phyloP scores from a whole-genome alignment of 1,140 invertebrate species.

The Ephestia elutella region DNA sequence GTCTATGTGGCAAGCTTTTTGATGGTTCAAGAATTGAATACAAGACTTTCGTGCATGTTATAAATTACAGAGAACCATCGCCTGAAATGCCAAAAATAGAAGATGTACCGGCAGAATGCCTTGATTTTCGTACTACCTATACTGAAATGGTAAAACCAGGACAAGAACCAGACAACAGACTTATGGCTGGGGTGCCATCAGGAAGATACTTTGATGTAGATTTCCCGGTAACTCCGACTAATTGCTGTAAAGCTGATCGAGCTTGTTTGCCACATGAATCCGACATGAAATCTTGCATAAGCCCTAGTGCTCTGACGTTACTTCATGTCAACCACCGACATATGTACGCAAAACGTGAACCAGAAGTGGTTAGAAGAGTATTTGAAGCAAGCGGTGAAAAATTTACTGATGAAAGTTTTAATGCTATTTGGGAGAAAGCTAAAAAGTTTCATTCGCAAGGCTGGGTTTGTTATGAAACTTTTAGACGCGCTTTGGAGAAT shows the following conservation, averaged over 20 bases:
- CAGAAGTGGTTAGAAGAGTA: constrained; percentile 38
- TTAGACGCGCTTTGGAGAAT: constrained; percentile 38
- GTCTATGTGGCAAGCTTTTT: constrained; percentile 51
- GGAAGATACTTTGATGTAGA: constrained; percentile 60
- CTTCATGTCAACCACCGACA: constrained; percentile 55
- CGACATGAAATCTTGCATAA: constrained; percentile 49
- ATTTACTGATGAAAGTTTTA: constrained; percentile 51
- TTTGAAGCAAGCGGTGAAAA: constrained; percentile 51
- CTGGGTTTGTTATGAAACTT: constrained; percentile 62
- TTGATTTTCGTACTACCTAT: constrained; percentile 60
- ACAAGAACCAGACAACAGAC: constrained; percentile 28
- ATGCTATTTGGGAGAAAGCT: constrained; percentile 49
- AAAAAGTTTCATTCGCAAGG: constrained; percentile 56
- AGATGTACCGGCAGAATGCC: constrained; percentile 44
- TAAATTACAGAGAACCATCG: constrained; percentile 54
- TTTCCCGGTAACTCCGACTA: constrained; percentile 49
- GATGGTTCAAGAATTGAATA: constrained; percentile 52
- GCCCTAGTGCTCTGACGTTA: constrained; percentile 51
- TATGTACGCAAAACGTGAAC: constrained; percentile 56
- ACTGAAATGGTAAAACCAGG: constrained; percentile 55
- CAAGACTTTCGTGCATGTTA: constrained; percentile 49
- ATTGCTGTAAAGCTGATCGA: constrained; percentile 42
- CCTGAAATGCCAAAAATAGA: constrained; percentile 50
- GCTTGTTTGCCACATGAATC: constrained; percentile 55
- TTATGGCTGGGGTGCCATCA: constrained; percentile 52